Base-by-base conservation (phyloP, 2,888 invertebrate species). In the Sceliomorpha sp. region DNA sequence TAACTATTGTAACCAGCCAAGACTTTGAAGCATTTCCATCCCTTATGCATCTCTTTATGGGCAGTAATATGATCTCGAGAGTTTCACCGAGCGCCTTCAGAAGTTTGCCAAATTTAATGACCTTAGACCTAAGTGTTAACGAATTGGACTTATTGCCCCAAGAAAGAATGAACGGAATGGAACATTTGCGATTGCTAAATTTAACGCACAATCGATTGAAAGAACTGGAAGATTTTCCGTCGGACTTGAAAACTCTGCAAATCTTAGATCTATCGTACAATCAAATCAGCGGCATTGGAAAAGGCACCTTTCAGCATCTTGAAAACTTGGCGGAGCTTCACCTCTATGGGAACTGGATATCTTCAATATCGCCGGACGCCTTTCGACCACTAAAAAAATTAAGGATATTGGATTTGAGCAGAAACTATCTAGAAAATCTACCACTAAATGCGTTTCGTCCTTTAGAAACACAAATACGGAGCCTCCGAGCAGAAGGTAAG, bases 1-100 rank as follows among this genome's bases (percentile, higher is more conserved):
- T 96, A 45, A 94, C 93, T 12, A 94, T 96, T 72, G 91, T 96
- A 40, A 95, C 95, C 0, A 94, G 94, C 74, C 94, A 94, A 83
- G 96, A 96, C 82, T 96, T 96, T 80, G 94, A 95, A 80, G 93
- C 94, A 26, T 96, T 96, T 80, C 94, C 95, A 12, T 91, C 93
- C 0, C 89, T 96, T 26, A 92, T 94, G 81, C 94, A 93, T 80
- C 90, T 96, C 55, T 93, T 93, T 81, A 88, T 96, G 75, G 91
- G 92, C 29, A 91, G 91, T 75, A 96, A 96, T 88, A 90, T 92
- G 63, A 94, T 96, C 72, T 92, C 93, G 9, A 90, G 94, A 68
- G 91, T 97, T 64, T 95, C 96, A 1, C 95, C 96, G 0, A 94
- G 95, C 31, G 96, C 96, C 47, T 96, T 97, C 84, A 92, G 93